Percentiles rank a stretch among this genome's conserved stretches.
phyloP scores from a whole-genome alignment of 2,113 vertebrate species.

The Misgurnus mizolepis region DNA sequence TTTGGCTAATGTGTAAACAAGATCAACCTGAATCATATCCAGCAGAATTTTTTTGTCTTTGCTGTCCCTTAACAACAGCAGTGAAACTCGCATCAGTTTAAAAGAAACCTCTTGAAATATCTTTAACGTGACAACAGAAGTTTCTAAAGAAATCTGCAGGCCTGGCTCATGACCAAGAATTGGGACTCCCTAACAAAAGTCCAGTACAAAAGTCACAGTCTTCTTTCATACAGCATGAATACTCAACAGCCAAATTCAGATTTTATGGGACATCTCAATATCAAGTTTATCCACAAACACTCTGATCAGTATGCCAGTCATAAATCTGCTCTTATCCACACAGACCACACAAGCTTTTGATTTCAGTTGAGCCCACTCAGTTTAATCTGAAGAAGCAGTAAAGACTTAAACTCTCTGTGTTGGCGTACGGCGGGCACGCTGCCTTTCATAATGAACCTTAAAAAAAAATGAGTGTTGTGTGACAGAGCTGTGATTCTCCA shows the following conservation, averaged over 20 bases:
- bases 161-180: slow-evolving; percentile 6
- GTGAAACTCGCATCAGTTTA: background rate
- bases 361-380: background rate
- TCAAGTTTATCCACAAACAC: slow-evolving; percentile 35
- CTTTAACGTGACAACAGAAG: slow-evolving; percentile 4
- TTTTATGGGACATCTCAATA: slow-evolving; percentile 43
- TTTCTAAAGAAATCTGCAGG: background rate
- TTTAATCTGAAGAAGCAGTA: background rate
- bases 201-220: slow-evolving; percentile 15
- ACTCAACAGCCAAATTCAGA: slow-evolving; percentile 24
- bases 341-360: background rate
- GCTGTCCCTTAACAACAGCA: too few species aligned
- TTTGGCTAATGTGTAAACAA: too few species aligned
- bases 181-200: slow-evolving; percentile 29
- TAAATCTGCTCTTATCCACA: slow-evolving; percentile 1
- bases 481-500: background rate
- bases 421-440: background rate
- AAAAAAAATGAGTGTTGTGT: background rate
- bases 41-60: too few species aligned
- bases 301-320: slow-evolving; percentile 34
- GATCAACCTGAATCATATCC: too few species aligned
- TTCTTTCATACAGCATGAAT: slow-evolving; percentile 31
- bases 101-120: slow-evolving; percentile 11
- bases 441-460: background rate
- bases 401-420: background rate